Evolutionary conservation across 2,888 invertebrate species (phyloP).

Genomic region (Cistogaster globosa): DNA sequence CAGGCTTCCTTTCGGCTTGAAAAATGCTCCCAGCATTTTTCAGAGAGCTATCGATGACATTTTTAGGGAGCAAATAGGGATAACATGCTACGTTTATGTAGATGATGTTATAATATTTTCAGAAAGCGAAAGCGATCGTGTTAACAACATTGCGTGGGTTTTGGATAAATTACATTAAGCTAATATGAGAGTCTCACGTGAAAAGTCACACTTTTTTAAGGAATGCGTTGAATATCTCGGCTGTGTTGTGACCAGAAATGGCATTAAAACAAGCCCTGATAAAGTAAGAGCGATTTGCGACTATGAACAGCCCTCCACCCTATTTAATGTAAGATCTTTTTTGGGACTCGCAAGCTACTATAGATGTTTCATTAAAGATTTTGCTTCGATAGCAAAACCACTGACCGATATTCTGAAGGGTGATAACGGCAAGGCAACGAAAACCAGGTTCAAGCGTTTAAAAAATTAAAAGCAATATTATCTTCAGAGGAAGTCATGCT

Average conservation of each 20-base stretch:
- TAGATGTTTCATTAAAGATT: conserved; percentile 1
- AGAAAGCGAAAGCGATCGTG: conserved; percentile 13
- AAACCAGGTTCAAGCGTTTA: conserved; percentile 55
- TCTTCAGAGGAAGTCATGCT: conserved; percentile 59
- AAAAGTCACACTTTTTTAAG: conserved; percentile 62
- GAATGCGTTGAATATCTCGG: conserved; percentile 42
- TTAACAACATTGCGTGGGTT: not conserved
- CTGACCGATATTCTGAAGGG: conserved; percentile 70
- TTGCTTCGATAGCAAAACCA: conserved; percentile 46
- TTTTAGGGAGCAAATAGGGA: too few species aligned
- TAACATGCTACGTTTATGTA: too few species aligned
- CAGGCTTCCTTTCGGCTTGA: conserved; percentile 48
- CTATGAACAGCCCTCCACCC: not conserved
- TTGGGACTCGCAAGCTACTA: conserved; percentile 8
- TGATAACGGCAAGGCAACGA: conserved; percentile 69
- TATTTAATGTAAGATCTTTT: not conserved
- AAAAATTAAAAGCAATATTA: conserved; percentile 56
- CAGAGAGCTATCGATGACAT: conserved; percentile 46
- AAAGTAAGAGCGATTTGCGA: not conserved
- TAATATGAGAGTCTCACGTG: conserved; percentile 41
- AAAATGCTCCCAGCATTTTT: conserved; percentile 55
- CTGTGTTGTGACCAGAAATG: conserved; percentile 1
- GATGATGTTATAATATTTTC: conserved; percentile 4
- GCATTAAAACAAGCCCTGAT: not conserved
- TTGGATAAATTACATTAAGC: not conserved